Evolutionary conservation across 2,797 vertebrate species (phyloP).

Genomic region (Ceryle rudis): DNA sequence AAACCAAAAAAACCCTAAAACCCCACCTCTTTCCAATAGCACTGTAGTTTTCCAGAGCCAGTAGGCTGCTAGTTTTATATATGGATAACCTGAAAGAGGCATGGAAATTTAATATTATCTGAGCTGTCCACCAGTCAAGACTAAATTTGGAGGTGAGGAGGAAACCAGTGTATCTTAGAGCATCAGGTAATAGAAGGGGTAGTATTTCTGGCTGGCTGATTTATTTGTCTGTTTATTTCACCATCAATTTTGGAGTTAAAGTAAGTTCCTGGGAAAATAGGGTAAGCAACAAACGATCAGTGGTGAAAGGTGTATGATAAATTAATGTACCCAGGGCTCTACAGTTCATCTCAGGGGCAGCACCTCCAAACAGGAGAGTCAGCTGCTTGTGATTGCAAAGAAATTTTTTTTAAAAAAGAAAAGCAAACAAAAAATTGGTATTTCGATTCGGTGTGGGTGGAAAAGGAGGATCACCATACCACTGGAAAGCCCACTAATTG

Average conservation of each 20-base stretch:
- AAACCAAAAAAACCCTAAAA: too few relatives aligned
- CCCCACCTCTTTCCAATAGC: neutral
- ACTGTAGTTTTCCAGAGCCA: neutral
- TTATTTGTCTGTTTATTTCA: constrained; percentile 52
- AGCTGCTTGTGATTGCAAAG: neutral
- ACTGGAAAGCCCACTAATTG: neutral
- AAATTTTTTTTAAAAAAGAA: neutral
- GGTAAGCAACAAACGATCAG: neutral
- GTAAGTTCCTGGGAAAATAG: neutral
- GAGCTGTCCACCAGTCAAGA: neutral
- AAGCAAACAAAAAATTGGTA: neutral
- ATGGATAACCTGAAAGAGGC: neutral
- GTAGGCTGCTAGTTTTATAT: neutral
- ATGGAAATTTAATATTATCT: neutral
- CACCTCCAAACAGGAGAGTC: neutral
- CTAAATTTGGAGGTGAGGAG: neutral
- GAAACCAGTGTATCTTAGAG: neutral
- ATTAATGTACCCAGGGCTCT: neutral
- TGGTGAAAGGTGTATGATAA: neutral
- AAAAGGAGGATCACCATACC: neutral
- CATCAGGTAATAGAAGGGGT: neutral
- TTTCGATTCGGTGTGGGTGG: neutral
- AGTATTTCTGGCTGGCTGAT: constrained; percentile 17
- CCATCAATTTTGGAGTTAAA: constrained; percentile 30
- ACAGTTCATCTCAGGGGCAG: neutral